Evolutionary conservation across 2,888 invertebrate genomes (phyloP).

Genomic region (Eueremaeus valkanovi): DNA sequence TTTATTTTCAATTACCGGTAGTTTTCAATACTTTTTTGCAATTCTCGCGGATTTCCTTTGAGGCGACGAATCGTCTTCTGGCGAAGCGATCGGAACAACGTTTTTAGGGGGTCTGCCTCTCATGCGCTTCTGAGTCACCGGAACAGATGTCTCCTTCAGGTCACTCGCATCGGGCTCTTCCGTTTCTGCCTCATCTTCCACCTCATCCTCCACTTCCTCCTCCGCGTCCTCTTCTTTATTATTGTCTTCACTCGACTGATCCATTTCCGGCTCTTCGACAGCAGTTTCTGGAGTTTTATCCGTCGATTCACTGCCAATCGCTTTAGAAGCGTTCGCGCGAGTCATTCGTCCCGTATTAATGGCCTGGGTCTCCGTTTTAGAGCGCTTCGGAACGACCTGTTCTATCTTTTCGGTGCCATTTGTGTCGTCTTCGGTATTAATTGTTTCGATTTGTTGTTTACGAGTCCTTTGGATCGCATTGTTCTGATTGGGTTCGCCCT

Average conservation of each 20-base stretch:
- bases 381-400: background rate
- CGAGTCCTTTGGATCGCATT: conserved; percentile 27
- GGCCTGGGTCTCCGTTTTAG: background rate
- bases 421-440: conserved; percentile 24
- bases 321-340: conserved; percentile 7
- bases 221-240: background rate
- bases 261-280: background rate
- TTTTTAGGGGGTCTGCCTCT: conserved; percentile 29
- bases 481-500: conserved; percentile 19
- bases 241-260: background rate
- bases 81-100: background rate
- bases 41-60: conserved; percentile 41
- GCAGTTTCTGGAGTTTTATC: background rate
- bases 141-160: background rate
- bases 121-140: background rate
- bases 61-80: conserved; percentile 40
- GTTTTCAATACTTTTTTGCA: conserved; percentile 38
- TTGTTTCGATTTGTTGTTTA: conserved; percentile 37
- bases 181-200: background rate
- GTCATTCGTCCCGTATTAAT: background rate
- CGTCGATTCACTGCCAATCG: background rate
- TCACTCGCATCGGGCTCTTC: background rate
- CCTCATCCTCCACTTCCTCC: conserved; percentile 19
- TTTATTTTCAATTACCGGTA: background rate
- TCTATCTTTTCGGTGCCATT: conserved; percentile 31